Conservation (phyloP, 2,797 vertebrate species). For the Artibeus lituratus region DNA sequence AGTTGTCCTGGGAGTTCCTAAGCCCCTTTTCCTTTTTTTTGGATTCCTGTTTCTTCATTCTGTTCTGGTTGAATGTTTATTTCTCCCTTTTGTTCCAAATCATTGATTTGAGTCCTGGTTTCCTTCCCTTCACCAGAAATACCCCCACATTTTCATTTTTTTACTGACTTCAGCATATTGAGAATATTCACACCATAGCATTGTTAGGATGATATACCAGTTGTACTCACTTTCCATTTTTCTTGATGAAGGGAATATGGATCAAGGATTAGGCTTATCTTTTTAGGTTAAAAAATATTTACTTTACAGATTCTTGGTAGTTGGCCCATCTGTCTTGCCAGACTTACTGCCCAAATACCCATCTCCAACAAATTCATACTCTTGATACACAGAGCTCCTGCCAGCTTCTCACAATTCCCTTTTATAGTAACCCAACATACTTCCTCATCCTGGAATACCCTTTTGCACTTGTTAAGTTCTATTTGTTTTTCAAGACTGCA, state of each 20-base stretch:
- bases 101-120: no score
- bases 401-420: background rate
- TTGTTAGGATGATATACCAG: background rate
- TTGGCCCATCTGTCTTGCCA: background rate
- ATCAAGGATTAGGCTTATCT: background rate
- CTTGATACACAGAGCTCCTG: background rate
- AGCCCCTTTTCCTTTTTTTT: no score
- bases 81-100: no score
- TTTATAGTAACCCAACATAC: background rate
- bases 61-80: no score
- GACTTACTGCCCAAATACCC: background rate
- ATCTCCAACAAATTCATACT: background rate
- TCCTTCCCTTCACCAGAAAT: no score
- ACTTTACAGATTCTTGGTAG: background rate
- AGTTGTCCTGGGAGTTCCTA: no score
- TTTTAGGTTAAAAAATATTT: background rate
- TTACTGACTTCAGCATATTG: background rate
- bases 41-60: no score
- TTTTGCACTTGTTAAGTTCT: background rate
- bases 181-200: background rate
- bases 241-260: background rate
- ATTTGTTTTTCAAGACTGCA: background rate
- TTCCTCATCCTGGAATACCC: background rate
- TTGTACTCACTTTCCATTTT: constrained; percentile 29
- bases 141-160: background rate